Evolutionary conservation across 2,888 invertebrate species (phyloP).

Genomic region (Drosophila aldrichi): DNA sequence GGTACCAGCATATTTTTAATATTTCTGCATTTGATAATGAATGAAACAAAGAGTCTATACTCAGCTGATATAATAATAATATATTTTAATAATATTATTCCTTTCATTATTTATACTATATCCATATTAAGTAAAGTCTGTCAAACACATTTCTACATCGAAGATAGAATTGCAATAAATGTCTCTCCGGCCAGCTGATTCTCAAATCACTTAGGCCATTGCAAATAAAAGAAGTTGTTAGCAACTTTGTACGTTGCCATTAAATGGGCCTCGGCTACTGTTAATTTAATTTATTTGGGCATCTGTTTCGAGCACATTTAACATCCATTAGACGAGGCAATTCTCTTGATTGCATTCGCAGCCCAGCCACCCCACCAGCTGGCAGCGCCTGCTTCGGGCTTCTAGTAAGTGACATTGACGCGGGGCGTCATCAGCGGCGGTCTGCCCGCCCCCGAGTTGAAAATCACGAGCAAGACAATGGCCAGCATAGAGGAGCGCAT

Average conservation of each 20-base stretch:
- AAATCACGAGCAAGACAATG: constrained; percentile 58
- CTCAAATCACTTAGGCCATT: not conserved
- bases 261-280: constrained; percentile 20
- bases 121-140: not conserved
- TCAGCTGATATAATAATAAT: not conserved
- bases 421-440: constrained; percentile 58
- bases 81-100: not conserved
- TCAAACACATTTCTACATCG: not conserved
- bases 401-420: constrained; percentile 57
- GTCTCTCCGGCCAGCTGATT: not conserved
- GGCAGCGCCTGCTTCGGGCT: constrained; percentile 1
- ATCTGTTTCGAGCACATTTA: constrained; percentile 83
- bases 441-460: constrained; percentile 25
- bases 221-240: constrained; percentile 4
- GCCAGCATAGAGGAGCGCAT: constrained; percentile 56
- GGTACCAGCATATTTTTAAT: not conserved
- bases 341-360: constrained; percentile 80
- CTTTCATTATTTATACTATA: too few relatives aligned
- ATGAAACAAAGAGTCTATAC: not conserved
- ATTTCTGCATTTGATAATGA: not conserved
- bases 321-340: constrained; percentile 82
- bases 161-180: not conserved
- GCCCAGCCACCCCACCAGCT: constrained; percentile 17
- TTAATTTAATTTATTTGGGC: constrained; percentile 82
- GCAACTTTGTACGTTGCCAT: constrained; percentile 13